These are phyloP conservation scores for Bradypodion ventrale DNA, from an alignment of 2,797 vertebrate species.

Conservation along the genomic window DNA sequence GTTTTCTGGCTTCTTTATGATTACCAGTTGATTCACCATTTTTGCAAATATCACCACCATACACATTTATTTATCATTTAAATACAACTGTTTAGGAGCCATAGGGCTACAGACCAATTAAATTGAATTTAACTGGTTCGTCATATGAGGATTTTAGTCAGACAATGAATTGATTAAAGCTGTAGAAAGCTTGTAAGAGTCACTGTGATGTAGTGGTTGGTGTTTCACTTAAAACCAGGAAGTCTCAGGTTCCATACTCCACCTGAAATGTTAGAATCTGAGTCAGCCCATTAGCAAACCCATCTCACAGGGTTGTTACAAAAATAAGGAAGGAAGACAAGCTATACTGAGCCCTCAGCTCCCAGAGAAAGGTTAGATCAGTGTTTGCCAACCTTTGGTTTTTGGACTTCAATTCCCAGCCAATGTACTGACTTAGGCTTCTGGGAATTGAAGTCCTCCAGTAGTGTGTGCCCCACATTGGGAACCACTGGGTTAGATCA, in stretches of 20 bases:
- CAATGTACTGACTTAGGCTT: too few species aligned
- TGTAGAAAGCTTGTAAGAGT: not conserved
- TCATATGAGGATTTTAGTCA: not conserved
- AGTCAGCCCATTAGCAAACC: not conserved
- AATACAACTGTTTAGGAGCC: too few species aligned
- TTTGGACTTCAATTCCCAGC: too few species aligned
- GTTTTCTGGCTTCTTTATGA: slow-evolving; percentile 29
- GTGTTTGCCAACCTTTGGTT: too few species aligned
- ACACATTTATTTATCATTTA: too few species aligned
- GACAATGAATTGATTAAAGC: not conserved
- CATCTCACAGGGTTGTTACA: not conserved
- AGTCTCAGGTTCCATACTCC: not conserved
- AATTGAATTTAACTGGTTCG: not conserved
- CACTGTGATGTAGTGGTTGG: not conserved
- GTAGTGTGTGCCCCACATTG: too few species aligned
- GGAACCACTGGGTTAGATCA: too few species aligned
- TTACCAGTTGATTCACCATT: not conserved
- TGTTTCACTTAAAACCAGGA: not conserved
- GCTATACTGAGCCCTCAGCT: not conserved
- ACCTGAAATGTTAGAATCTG: not conserved
- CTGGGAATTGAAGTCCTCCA: too few species aligned
- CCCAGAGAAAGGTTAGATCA: not conserved
- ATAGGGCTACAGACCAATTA: not conserved
- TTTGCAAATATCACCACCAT: not conserved
- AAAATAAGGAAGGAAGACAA: not conserved